Conservation (phyloP, 2,797 vertebrate species). For the Rhinophrynus dorsalis region DNA sequence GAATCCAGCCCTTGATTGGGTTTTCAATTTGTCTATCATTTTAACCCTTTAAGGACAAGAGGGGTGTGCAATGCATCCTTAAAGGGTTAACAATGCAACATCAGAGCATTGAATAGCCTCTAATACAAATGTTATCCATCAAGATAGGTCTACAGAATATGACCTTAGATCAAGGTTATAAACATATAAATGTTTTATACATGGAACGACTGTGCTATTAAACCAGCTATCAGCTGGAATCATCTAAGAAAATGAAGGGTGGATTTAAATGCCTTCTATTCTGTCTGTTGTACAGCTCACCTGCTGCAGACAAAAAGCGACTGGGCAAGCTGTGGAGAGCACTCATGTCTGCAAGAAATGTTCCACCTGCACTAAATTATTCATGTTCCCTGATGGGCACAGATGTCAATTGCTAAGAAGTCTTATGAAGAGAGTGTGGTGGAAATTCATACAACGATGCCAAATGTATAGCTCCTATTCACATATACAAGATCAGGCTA, state of each 20-base stretch:
- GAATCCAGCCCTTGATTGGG: too few species aligned
- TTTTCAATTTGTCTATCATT: too few species aligned
- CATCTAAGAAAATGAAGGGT: neutral
- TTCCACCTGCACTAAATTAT: conserved; percentile 48
- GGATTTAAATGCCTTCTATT: conserved; percentile 11
- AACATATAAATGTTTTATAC: neutral
- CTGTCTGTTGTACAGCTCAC: conserved; percentile 29
- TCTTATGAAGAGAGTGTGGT: neutral
- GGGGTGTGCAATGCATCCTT: too few species aligned
- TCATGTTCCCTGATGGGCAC: conserved; percentile 25
- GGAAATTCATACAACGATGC: neutral
- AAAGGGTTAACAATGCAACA: too few species aligned
- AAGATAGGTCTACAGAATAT: neutral
- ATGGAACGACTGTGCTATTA: neutral
- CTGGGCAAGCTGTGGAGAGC: conserved; percentile 1
- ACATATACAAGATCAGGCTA: too few species aligned
- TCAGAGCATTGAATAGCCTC: too few species aligned
- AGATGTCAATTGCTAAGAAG: conserved; percentile 23
- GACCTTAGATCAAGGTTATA: neutral
- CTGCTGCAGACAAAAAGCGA: conserved; percentile 9
- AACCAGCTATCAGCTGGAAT: conserved; percentile 10
- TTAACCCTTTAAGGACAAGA: too few species aligned
- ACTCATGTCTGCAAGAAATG: conserved; percentile 17
- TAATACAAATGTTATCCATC: neutral
- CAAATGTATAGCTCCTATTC: neutral